A percentile compares a stretch with the other conserved stretches of the same genome.
Conservation (phyloP, 2,113 vertebrate species). For the Thermophis baileyi region DNA sequence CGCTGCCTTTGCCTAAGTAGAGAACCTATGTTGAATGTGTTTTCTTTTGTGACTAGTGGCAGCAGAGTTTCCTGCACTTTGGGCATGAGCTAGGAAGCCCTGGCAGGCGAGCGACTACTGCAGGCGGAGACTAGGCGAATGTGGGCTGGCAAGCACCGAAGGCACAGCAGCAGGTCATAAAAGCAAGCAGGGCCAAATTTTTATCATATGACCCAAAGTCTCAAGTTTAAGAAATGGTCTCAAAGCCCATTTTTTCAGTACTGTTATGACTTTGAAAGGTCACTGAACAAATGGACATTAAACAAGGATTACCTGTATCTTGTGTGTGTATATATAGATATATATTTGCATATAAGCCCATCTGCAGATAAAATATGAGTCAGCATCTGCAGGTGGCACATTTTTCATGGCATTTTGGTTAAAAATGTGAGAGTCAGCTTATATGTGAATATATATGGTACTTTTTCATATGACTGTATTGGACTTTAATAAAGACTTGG, state of each 20-base stretch:
- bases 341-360: not conserved
- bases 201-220: not conserved
- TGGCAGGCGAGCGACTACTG: not conserved
- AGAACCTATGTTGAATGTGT: not conserved
- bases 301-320: too few species aligned
- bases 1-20: not conserved
- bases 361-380: not conserved
- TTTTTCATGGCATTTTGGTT: not conserved
- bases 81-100: not conserved
- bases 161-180: not conserved
- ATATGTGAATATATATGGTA: not conserved
- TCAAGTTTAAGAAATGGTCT: not conserved
- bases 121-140: not conserved
- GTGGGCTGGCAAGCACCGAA: not conserved
- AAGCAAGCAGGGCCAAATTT: not conserved
- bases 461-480: not conserved
- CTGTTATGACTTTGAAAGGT: not conserved
- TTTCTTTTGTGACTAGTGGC: not conserved
- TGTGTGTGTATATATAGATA: too few species aligned
- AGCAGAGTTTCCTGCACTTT: not conserved
- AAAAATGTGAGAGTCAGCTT: not conserved
- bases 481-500: not conserved
- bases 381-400: not conserved
- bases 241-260: not conserved
- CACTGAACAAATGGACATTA: not conserved